Conservation (phyloP, 2,888 invertebrate genomes). For the Callinectes sapidus region DNA sequence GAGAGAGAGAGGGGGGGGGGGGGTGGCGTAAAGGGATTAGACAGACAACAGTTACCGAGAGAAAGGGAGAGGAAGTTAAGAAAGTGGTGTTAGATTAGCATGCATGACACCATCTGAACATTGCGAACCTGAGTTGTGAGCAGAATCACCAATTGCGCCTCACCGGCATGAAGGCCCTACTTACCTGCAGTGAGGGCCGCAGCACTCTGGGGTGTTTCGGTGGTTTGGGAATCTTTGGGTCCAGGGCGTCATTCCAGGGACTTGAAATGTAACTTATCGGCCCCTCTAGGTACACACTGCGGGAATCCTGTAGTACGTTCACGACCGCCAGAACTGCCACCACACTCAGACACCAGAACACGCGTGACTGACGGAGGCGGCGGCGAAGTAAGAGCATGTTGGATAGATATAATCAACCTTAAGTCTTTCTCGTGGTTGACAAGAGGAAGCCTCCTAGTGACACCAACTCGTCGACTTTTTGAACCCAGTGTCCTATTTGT, state of each 20-base stretch:
- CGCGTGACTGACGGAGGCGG: constrained; percentile 3
- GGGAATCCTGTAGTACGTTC: background rate
- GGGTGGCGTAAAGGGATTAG: too few relatives aligned
- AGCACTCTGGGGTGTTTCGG: background rate
- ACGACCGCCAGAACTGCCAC: background rate
- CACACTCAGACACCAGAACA: background rate
- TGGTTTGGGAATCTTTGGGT: background rate
- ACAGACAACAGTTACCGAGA: background rate
- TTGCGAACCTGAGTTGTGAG: background rate
- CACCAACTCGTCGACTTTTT: background rate
- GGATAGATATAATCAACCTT: too few relatives aligned
- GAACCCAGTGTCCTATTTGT: background rate
- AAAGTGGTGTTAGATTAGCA: background rate
- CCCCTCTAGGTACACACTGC: background rate
- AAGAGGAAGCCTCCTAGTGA: background rate
- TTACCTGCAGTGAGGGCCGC: background rate
- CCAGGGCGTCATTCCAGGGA: background rate
- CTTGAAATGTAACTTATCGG: background rate
- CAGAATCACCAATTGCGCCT: background rate
- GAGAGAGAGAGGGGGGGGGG: too few relatives aligned
- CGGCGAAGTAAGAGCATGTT: background rate
- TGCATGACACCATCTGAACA: background rate
- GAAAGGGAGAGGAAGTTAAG: background rate
- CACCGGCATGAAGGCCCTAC: background rate
- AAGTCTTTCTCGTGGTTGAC: background rate